Conservation (phyloP, 2,113 vertebrate genomes). For the Silurus asotus region DNA sequence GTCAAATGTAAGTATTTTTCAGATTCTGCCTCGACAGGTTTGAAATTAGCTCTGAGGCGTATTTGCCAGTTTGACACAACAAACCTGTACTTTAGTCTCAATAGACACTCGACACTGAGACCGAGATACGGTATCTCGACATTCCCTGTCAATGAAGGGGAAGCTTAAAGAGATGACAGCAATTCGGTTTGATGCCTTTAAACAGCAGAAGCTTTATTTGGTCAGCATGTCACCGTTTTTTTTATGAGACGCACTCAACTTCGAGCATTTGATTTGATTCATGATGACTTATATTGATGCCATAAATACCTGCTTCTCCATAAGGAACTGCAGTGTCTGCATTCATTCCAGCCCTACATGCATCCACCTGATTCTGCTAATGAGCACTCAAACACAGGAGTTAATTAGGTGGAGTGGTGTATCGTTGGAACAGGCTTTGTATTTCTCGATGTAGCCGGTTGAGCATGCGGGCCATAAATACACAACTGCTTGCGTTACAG, state of each 20-base stretch:
- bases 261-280: constrained; percentile 5
- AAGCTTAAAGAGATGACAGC: constrained; percentile 29
- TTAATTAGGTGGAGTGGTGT: constrained; percentile 36
- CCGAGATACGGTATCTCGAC: not conserved
- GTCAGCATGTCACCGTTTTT: not conserved
- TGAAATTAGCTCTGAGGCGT: not conserved
- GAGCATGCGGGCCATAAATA: constrained; percentile 20
- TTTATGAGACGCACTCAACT: constrained; percentile 11
- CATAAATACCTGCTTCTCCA: constrained; percentile 19
- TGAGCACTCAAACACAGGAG: constrained; percentile 7
- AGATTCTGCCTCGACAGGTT: not conserved
- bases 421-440: constrained; percentile 18
- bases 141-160: not conserved
- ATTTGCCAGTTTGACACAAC: not conserved
- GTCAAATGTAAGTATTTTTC: not conserved
- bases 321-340: constrained; percentile 20
- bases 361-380: constrained; percentile 24
- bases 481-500: constrained; percentile 6
- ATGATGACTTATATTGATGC: constrained; percentile 20
- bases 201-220: not conserved
- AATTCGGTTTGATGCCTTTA: not conserved
- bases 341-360: constrained; percentile 18
- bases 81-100: not conserved
- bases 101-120: not conserved
- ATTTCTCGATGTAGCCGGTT: not conserved